These are phyloP conservation scores for Rhabdophis nuchalis DNA, from an alignment of 2,797 vertebrate species.

Conservation along the genomic window DNA sequence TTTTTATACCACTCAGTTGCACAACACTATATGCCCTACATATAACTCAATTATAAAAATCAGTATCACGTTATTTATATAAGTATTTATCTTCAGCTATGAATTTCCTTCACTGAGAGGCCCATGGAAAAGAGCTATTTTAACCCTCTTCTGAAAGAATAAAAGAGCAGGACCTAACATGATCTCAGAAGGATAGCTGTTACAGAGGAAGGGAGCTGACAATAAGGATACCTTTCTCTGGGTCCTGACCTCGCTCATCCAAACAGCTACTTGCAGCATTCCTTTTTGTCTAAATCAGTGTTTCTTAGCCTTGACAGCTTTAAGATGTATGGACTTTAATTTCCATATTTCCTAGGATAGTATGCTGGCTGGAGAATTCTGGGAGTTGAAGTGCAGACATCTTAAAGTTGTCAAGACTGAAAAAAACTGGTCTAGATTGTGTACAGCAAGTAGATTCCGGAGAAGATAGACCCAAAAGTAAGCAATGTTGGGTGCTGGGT, in stretches of 20 bases:
- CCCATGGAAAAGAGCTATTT: not conserved
- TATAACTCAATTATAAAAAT: not conserved
- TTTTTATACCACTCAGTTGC: not conserved
- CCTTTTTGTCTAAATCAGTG: not conserved
- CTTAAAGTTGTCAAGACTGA: not conserved
- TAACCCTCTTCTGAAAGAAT: not conserved
- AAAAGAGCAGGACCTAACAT: not conserved
- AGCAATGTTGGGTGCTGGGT: not conserved
- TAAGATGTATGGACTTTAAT: not conserved
- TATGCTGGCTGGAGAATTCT: not conserved
- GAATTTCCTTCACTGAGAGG: not conserved
- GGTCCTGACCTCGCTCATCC: not conserved
- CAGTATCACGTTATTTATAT: not conserved
- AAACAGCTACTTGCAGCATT: not conserved
- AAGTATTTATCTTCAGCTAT: not conserved
- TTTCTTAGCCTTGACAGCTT: not conserved
- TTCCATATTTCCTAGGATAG: not conserved
- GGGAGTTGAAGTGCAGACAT: not conserved
- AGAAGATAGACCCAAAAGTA: not conserved
- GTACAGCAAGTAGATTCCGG: not conserved
- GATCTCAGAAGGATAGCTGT: not conserved
- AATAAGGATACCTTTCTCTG: not conserved
- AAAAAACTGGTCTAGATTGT: not conserved
- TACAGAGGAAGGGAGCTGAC: not conserved
- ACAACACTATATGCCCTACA: not conserved